These are phyloP conservation scores for Corythornis madagascariensis DNA, from an alignment of 2,113 vertebrate genomes.

Conservation along the genomic window DNA sequence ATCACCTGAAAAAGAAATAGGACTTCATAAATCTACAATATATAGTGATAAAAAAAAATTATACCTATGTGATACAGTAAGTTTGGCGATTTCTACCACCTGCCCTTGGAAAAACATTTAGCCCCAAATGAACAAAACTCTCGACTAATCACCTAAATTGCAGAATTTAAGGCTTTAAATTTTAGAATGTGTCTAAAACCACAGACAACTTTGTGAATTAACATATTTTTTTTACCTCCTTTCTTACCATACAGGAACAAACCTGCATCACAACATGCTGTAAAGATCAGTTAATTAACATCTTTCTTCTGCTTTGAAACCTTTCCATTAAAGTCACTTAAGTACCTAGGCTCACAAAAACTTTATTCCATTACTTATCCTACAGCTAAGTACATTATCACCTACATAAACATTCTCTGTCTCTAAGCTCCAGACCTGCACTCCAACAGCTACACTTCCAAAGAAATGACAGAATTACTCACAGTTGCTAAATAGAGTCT, in stretches of 20 bases:
- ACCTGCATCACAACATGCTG: background rate
- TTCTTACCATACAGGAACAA: background rate
- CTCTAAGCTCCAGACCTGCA: background rate
- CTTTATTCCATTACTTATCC: background rate
- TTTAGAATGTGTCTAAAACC: background rate
- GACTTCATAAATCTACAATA: background rate
- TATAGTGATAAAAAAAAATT: background rate
- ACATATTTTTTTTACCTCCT: background rate
- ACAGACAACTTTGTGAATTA: background rate
- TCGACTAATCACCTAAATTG: background rate
- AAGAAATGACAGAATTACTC: background rate
- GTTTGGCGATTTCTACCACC: background rate
- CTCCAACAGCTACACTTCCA: background rate
- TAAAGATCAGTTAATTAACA: background rate
- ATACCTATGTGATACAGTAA: background rate
- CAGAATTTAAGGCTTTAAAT: background rate
- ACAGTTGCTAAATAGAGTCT: background rate
- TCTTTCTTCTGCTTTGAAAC: background rate
- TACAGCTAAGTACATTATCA: background rate
- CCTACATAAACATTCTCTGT: background rate
- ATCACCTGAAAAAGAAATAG: slow-evolving; percentile 78
- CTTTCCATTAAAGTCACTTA: background rate
- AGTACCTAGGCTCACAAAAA: background rate
- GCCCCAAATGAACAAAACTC: background rate
- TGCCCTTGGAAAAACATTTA: background rate